Base-by-base conservation (phyloP, 2,797 vertebrate genomes). In the Forpus xanthops region DNA sequence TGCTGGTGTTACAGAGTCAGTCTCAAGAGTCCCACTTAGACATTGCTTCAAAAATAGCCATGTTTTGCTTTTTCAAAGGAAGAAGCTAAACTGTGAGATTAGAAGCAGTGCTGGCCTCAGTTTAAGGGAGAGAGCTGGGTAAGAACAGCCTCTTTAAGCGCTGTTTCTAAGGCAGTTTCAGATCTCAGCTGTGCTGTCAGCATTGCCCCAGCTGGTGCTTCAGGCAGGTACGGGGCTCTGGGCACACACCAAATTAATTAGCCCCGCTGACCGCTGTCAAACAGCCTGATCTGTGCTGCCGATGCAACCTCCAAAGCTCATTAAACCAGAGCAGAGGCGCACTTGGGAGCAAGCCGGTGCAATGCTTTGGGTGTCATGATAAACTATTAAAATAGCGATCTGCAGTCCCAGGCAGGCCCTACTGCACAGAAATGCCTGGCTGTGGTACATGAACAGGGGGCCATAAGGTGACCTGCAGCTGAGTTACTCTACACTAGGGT, bases 221-320 rank as follows among this genome's bases (percentile, higher is more conserved):
- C 52, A 66, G 85, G 62, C 71, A 41, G 64, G 53, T 31, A 2
- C 0, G 0, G 72, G 31, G 62, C 73, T 84, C 85, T 72, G 84
- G 60, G 49, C 17, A 9, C 66, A 86, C 72, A 50, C 37, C 49
- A 66, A 42, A 72, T 95, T 94, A 94, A 94, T 94, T 84, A 94
- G 90, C 87, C 75, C 71, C 2, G 8, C 84, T 75, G 86, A 85
- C 86, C 65, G 3, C 50, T 47, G 9, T 64, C 86, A 93, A 49
- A 68, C 49, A 92, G 65, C 84, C 35, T 5, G 67, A 31, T 44
- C 62, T 20, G 3, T 12, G 12, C 41, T 83, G 87, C 52, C 6
- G 11, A 55, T 79, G 44, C 85, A 81, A 75, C 64, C 88, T 86
- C 81, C 71, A 64, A 90, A 96, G 84, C 85, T 96, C 87, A 80